Evolutionary conservation across 2,797 vertebrate species (phyloP), one percentile per base, ranked within the genome.

Genomic region (Leptatherina wallacei): DNA sequence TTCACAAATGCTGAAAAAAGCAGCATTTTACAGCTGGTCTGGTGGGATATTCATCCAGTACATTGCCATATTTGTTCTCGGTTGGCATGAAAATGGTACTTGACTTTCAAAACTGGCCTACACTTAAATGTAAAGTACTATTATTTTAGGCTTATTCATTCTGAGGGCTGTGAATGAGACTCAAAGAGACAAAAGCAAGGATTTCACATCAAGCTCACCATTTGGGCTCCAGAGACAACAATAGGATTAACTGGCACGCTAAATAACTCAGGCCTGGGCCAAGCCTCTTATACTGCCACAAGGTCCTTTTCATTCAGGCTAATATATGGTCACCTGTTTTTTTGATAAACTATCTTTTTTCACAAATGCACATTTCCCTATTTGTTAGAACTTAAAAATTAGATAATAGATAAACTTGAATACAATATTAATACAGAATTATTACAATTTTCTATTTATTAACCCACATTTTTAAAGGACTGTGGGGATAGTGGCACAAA

Each of bases 211-310:
- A 78, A 90, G 81, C 83, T 81, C 8, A 24, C 75, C 68, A 85
- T 84, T 88, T 85, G 68, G 55, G 69, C 81, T 80, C 78, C 20
- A 73, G 74, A 80, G 80, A 83, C 78, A 30, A 88, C 88, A 89
- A 87, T 85, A 67, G 87, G 88, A 89, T 92, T 90, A 91, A 68
- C 69, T 14, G 47, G 63, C 78, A 76, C 27, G 67, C 85, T 83
- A 85, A 83, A 87, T 75, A 73, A 76, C 73, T 60, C 30, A 80
- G 73, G 69, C 77, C 61, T 2, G 18, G 71, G 70, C 82, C 83
- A 86, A 86, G 78, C 84, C 73, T 86, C 89, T 88, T 91, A 85
- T n/a, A 74, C 60, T 73, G 75, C 76, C 73, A 75, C 66, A 74
- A 60, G 70, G 73, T 76, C 64, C 29, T 42, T 77, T 85, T 76